A percentile compares a stretch with the other conserved stretches of the same genome.
Conservation (phyloP, 2,113 vertebrate genomes). For the Neogobius melanostomus region DNA sequence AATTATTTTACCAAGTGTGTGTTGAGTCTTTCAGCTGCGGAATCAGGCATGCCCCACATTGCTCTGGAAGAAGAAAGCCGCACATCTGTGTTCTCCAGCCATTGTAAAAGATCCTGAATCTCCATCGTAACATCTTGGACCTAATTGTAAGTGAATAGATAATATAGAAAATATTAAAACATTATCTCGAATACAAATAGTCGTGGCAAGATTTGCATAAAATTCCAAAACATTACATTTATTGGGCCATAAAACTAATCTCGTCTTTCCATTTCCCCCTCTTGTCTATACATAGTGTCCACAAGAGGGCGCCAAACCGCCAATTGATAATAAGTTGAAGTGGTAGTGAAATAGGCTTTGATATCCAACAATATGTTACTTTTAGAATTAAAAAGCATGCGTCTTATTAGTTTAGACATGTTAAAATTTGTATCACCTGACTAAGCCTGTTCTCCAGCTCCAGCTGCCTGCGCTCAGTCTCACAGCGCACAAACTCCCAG, state of each 20-base stretch:
- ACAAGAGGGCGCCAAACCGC: constrained; percentile 33
- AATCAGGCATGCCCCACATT: constrained; percentile 81
- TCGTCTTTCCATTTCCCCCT: not conserved
- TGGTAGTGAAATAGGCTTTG: not conserved
- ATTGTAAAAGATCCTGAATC: constrained; percentile 85
- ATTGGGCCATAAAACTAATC: too few species aligned
- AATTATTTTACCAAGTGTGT: constrained; percentile 70
- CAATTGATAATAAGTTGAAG: not conserved
- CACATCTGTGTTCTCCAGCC: constrained; percentile 86
- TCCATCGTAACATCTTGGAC: constrained; percentile 88
- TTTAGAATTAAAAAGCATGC: not conserved
- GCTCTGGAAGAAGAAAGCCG: constrained; percentile 81
- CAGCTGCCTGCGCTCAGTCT: constrained; percentile 84
- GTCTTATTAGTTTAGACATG: not conserved
- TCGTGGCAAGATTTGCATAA: too few species aligned
- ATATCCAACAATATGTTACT: not conserved
- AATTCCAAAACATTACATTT: too few species aligned
- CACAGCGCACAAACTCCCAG: constrained; percentile 84
- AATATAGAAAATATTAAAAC: not conserved
- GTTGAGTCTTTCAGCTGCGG: constrained; percentile 77
- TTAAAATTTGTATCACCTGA: constrained; percentile 72
- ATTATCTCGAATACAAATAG: not conserved
- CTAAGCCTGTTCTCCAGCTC: constrained; percentile 86
- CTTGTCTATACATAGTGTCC: not conserved
- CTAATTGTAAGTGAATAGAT: constrained; percentile 51